These are phyloP conservation scores for Camponotus vicinus DNA, from an alignment of 1,140 invertebrate species.

Conservation along the genomic window DNA sequence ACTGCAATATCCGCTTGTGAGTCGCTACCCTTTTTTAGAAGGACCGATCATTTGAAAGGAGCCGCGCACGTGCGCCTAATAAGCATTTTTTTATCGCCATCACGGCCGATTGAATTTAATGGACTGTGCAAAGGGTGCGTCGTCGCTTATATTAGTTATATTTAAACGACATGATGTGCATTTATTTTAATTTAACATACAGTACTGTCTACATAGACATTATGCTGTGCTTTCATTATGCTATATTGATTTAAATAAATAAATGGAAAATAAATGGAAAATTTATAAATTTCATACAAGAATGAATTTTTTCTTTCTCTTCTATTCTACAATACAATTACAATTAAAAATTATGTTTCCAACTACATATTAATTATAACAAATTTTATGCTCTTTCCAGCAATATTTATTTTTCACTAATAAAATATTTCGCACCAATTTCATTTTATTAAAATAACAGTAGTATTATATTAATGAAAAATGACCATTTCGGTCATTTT, in stretches of 20 bases:
- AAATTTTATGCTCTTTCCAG: constrained; percentile 35
- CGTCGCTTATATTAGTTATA: constrained; percentile 61
- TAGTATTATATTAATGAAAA: constrained; percentile 22
- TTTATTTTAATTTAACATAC: constrained; percentile 56
- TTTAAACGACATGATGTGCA: constrained; percentile 42
- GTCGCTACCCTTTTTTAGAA: constrained; percentile 51
- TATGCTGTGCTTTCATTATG: constrained; percentile 9
- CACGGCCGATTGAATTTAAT: constrained; percentile 64
- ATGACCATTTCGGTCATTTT: constrained; percentile 17
- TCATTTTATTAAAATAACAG: constrained; percentile 15
- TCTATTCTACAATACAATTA: not conserved
- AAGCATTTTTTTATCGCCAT: constrained; percentile 71
- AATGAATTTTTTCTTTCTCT: constrained; percentile 6
- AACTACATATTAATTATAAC: constrained; percentile 46
- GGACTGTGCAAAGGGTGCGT: constrained; percentile 8
- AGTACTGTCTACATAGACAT: not conserved
- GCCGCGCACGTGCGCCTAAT: constrained; percentile 71
- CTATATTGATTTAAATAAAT: constrained; percentile 56
- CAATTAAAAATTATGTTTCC: constrained; percentile 45
- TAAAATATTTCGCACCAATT: constrained; percentile 63
- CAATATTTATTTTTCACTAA: constrained; percentile 59
- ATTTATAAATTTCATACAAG: constrained; percentile 62
- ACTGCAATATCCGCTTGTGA: constrained; percentile 61
- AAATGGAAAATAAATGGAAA: constrained; percentile 44
- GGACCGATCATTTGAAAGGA: constrained; percentile 56